Evolutionary conservation across 2,797 vertebrate species (phyloP).

Genomic region (Aselliscus stoliczkanus): DNA sequence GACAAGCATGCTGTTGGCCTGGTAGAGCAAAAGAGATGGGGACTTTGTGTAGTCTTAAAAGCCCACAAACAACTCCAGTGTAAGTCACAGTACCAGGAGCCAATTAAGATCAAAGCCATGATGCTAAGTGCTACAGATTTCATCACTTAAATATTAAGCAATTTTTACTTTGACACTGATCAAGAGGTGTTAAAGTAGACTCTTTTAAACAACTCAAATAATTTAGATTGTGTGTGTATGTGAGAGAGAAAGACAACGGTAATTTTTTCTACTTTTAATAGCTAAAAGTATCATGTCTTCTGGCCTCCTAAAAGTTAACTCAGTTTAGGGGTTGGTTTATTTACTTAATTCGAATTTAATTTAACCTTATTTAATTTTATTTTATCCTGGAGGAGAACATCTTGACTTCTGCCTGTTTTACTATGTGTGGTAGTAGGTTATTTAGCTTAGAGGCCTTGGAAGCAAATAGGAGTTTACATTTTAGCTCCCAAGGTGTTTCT

Average conservation of each 20-base stretch:
- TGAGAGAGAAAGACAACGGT: conserved; percentile 76
- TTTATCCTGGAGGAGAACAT: conserved; percentile 32
- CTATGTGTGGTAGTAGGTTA: not conserved
- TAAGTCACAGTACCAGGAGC: conserved; percentile 74
- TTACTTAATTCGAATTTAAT: not conserved
- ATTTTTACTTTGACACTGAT: conserved; percentile 78
- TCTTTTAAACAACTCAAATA: conserved; percentile 78
- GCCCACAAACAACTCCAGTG: conserved; percentile 76
- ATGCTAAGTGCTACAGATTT: conserved; percentile 73
- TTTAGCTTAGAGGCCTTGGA: conserved; percentile 13
- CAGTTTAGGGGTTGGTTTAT: conserved; percentile 8
- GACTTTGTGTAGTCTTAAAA: conserved; percentile 70
- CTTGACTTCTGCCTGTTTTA: conserved; percentile 1
- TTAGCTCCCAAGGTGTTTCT: conserved; percentile 50
- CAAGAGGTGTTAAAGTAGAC: conserved; percentile 80
- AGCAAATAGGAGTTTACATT: not conserved
- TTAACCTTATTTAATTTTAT: not conserved
- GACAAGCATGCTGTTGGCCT: conserved; percentile 56
- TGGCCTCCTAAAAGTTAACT: conserved; percentile 44
- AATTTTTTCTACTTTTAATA: conserved; percentile 80
- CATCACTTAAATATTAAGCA: conserved; percentile 78
- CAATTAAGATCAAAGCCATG: conserved; percentile 82
- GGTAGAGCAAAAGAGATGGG: conserved; percentile 48
- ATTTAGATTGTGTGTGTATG: conserved; percentile 33
- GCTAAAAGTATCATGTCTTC: conserved; percentile 79